These are phyloP conservation scores for Etheostoma nigrum DNA, from an alignment of 2,797 vertebrate species.

Conservation along the genomic window DNA sequence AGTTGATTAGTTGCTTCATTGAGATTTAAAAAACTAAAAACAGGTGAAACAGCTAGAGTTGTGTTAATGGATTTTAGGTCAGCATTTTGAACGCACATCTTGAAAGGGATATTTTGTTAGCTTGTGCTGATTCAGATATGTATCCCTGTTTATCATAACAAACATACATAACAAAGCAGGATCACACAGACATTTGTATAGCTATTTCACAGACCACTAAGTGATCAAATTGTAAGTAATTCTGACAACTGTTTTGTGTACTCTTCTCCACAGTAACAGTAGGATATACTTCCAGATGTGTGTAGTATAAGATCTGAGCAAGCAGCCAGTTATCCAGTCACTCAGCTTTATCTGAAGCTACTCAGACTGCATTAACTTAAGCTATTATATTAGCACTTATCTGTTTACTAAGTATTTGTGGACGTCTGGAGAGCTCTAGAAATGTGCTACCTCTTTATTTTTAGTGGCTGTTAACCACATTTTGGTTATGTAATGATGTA, in stretches of 20 bases:
- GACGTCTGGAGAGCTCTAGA: background rate
- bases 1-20: background rate
- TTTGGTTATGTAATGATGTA: background rate
- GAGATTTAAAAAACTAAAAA: background rate
- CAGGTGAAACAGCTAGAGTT: background rate
- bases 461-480: background rate
- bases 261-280: slow-evolving; percentile 8
- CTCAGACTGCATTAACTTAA: too few species aligned
- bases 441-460: background rate
- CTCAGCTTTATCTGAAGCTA: background rate
- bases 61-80: background rate
- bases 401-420: background rate
- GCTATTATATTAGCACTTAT: background rate
- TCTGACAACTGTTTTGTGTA: slow-evolving; percentile 8
- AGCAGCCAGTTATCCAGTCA: background rate
- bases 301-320: background rate
- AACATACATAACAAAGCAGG: too few species aligned
- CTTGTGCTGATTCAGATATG: background rate
- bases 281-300: background rate
- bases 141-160: background rate
- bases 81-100: background rate
- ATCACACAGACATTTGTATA: background rate
- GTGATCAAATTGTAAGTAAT: background rate
- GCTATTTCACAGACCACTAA: background rate
- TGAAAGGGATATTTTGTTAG: background rate